Conservation (phyloP, 2,797 vertebrate species). For the Muscicapa striata region DNA sequence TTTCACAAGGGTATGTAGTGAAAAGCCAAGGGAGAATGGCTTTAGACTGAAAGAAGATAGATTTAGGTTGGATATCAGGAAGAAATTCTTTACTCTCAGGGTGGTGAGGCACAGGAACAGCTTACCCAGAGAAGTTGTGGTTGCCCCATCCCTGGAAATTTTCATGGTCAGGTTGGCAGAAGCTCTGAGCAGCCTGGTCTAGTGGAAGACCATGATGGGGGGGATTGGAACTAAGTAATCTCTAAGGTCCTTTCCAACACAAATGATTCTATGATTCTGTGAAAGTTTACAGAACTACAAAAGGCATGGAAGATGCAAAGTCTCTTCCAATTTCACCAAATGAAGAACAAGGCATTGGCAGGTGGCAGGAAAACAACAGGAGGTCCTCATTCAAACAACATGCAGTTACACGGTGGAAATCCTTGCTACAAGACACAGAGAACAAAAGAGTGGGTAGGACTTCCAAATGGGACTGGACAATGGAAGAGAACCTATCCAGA, state of each 20-base stretch:
- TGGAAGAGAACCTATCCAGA: not conserved
- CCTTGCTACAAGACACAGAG: not conserved
- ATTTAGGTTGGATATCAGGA: not conserved
- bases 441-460: not conserved
- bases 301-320: not conserved
- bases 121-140: not conserved
- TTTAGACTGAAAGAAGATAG: not conserved
- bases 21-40: not conserved
- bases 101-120: not conserved
- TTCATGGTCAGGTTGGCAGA: not conserved
- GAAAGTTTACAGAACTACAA: not conserved
- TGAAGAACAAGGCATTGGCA: not conserved
- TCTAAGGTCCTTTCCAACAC: not conserved
- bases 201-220: too few species aligned
- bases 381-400: not conserved
- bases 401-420: not conserved
- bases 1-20: not conserved
- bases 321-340: not conserved
- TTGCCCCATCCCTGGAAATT: not conserved
- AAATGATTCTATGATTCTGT: not conserved
- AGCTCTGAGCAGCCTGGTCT: not conserved
- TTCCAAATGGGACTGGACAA: not conserved
- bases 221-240: not conserved
- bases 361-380: not conserved
- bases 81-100: not conserved